Percentiles rank a stretch among this genome's conserved stretches.
Conservation (phyloP, 2,888 invertebrate genomes). For the Taphrorychus bicolor region DNA sequence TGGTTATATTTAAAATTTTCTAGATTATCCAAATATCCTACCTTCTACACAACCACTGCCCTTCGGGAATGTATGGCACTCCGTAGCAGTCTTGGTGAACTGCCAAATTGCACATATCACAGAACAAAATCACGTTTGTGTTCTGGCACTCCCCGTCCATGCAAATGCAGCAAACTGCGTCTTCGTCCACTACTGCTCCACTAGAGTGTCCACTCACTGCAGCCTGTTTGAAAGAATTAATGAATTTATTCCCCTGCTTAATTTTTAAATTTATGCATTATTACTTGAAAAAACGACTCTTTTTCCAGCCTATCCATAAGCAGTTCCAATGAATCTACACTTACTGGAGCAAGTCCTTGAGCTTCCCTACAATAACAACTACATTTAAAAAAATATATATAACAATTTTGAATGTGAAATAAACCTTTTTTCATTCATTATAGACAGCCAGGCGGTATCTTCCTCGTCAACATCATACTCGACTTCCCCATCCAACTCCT, state of each 20-base stretch:
- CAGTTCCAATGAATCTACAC: constrained; percentile 90
- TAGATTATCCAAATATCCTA: constrained; percentile 37
- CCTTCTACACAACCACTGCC: constrained; percentile 93
- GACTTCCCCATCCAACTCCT: constrained; percentile 91
- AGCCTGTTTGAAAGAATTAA: constrained; percentile 56
- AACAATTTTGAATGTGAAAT: too few species aligned
- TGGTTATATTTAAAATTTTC: too few species aligned
- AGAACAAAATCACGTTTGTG: constrained; percentile 97
- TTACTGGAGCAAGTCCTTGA: constrained; percentile 76
- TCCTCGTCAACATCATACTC: constrained; percentile 99
- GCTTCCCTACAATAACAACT: constrained; percentile 62
- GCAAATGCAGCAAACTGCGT: constrained; percentile 98
- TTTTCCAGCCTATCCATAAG: constrained; percentile 98
- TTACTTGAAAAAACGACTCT: constrained; percentile 92
- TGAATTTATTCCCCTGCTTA: not conserved
- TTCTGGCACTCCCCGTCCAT: constrained; percentile 99
- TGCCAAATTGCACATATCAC: constrained; percentile 99
- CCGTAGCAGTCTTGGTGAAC: constrained; percentile 99
- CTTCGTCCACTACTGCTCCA: constrained; percentile 90
- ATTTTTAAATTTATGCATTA: not conserved
- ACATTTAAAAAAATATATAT: too few species aligned
- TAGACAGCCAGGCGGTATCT: constrained; percentile 91
- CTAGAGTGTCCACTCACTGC: constrained; percentile 70
- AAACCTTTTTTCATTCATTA: constrained; percentile 85
- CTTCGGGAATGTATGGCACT: constrained; percentile 66